Base-by-base conservation (phyloP, 2,113 vertebrate genomes). In the Cygnus atratus region DNA sequence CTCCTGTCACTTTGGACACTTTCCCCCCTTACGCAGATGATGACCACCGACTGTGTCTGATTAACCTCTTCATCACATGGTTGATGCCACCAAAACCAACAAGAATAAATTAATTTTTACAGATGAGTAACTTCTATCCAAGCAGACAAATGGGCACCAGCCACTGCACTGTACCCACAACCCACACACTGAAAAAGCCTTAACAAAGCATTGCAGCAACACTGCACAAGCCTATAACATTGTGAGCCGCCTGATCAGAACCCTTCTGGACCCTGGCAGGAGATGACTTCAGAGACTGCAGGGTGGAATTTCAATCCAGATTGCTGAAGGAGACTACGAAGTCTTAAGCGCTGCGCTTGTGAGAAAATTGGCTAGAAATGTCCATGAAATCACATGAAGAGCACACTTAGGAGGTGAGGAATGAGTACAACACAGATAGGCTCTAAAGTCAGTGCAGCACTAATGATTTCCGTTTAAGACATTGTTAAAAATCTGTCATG, bases 31-130 rank as follows among this genome's bases (percentile, higher is more conserved):
- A 41, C 62, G 54, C 65, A 62, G 52, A 35, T 2, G 18, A 68
- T 4, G 39, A 21, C 66, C 41, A 50, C 54, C 2, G 0, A 61
- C 26, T 15, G 16, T 0, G 1, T 35, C 21, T 2, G 20, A 66
- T 12, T 62, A 54, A 35, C 35, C 17, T 24, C 35, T 21, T n/a
- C 33, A 52, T 29, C 8, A 19, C 1, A 39, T 0, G 11, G 48
- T 39, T 66, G 17, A 31, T 2, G 24, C 35, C 54, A 52, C 48
- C 48, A 79, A 84, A 41, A 55, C 78, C 33, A 35, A 9, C 7
- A 43, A 18, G 46, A 50, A n/a, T 11, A 39, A 57, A 62, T 44
- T 62, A 6, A 6, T 44, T 22, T 61, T 41, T 21, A 25, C 37
- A 12, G 41, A 68, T 6, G 21, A 74, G 28, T 17, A 39, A 41